Evolutionary conservation across 2,113 vertebrate genomes (phyloP).

Genomic region (Sebastes fasciatus): DNA sequence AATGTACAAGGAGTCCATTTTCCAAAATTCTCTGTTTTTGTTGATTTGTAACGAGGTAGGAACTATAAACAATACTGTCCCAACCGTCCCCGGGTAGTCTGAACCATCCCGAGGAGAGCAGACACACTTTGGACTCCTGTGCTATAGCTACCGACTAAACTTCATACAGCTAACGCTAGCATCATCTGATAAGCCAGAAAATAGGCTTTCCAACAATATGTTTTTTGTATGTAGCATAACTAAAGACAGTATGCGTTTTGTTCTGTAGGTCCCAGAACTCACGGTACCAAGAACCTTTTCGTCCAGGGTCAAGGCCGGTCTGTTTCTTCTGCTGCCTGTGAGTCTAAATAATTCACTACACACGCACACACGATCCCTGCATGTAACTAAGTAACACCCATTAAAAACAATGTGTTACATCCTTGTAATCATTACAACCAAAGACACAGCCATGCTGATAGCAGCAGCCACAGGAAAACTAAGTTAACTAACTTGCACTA

Average conservation of each 20-base stretch:
- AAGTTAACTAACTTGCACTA: neutral
- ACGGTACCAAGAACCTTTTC: conserved; percentile 12
- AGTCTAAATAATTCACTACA: conserved; percentile 21
- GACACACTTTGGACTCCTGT: too few species aligned
- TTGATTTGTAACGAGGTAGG: too few species aligned
- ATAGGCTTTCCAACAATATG: too few species aligned
- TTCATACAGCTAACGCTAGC: too few species aligned
- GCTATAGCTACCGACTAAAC: too few species aligned
- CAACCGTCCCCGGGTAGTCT: too few species aligned
- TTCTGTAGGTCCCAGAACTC: neutral
- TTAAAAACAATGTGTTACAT: neutral
- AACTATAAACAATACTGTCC: too few species aligned
- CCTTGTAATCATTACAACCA: neutral
- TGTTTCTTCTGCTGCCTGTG: conserved; percentile 8
- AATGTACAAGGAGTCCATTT: too few species aligned
- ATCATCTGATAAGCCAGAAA: too few species aligned
- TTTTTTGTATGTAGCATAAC: too few species aligned
- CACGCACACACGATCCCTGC: neutral
- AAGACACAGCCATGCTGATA: neutral
- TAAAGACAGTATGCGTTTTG: neutral
- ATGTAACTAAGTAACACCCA: neutral
- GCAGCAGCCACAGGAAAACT: neutral
- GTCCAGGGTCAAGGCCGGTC: neutral
- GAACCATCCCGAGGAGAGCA: too few species aligned
- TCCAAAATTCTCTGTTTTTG: too few species aligned